phyloP scores from a whole-genome alignment of 92 coral and sea anemone species.

The Porites divaricata region DNA sequence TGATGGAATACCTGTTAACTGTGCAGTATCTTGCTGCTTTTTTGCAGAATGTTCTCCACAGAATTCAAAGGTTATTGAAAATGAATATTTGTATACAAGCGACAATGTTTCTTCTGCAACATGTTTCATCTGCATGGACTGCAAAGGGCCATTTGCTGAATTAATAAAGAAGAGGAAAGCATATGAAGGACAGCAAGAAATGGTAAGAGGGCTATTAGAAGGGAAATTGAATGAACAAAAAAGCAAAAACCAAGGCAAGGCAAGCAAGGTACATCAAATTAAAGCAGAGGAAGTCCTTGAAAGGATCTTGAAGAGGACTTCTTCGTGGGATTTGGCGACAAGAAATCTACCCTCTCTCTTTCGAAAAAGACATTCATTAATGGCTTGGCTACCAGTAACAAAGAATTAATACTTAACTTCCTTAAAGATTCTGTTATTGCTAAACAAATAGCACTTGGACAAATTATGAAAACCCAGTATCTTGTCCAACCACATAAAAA shows the following conservation, averaged over 20 bases:
- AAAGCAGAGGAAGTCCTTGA: background rate
- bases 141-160: background rate
- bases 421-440: slow-evolving; percentile 9
- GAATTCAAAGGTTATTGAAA: too few species aligned
- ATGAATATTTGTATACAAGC: too few species aligned
- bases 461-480: background rate
- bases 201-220: background rate
- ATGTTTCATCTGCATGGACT: background rate
- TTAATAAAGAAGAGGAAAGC: background rate
- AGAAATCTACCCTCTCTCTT: background rate
- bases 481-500: background rate
- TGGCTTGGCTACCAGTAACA: background rate
- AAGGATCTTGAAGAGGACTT: background rate
- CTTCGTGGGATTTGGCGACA: background rate
- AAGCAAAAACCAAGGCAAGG: background rate
- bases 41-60: too few species aligned
- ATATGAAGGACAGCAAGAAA: background rate
- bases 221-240: background rate
- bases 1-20: background rate
- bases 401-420: slow-evolving; percentile 2
- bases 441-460: slow-evolving; percentile 4
- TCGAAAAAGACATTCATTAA: background rate
- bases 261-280: background rate
- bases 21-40: too few species aligned
- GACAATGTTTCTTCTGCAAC: background rate